Base-by-base conservation (phyloP, 1,140 invertebrate genomes). In the Penaeus indicus region DNA sequence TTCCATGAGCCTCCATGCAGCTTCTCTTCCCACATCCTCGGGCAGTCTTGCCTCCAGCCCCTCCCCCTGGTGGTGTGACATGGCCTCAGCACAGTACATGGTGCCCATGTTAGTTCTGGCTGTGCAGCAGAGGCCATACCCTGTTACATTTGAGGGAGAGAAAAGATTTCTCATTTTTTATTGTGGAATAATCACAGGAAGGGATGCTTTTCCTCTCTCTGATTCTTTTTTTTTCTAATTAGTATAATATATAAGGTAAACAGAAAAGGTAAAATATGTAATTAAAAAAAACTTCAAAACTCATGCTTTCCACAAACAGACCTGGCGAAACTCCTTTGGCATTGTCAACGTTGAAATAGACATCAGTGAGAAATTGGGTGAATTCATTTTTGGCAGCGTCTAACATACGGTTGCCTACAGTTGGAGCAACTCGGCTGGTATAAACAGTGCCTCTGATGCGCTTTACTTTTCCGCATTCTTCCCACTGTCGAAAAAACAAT, bases 311-410 rank as follows among this genome's bases (percentile, higher is more conserved):
- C 62, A 16, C 8, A 61, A 84, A 98, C 94, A 97, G 97, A 89
- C 98, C 98, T 77, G 96, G 96, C 90, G 95, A 94, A 85, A 95
- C 94, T 42, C 98, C 97, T 92, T 96, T 96, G 92, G 95, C 95
- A 92, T 98, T 97, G 94, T 99, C 98, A 25, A 97, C 97, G 92
- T 96, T 96, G 90, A 99, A 97, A 92, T 98, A 99, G 84, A 99
- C 96, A 94, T 99, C 98, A 18, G 98, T 96, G 60, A 99, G 92
- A 92, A 97, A 99, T 77, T 98, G 96, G 3, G 98, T 94, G 91
- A 99, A 95, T 13, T 97, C 95, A 82, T 97, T 96, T 94, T 99
- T 99, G 10, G 98, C 96, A 22, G 97, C 94, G 92, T 99, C 98
- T 22, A 99, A 96, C 90, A 99, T 96, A 92, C 98, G 94, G 93